Percentiles rank a stretch among this genome's conserved stretches.
phyloP scores from a whole-genome alignment of 2,888 invertebrate genomes.

The Matsumyia berberina region DNA sequence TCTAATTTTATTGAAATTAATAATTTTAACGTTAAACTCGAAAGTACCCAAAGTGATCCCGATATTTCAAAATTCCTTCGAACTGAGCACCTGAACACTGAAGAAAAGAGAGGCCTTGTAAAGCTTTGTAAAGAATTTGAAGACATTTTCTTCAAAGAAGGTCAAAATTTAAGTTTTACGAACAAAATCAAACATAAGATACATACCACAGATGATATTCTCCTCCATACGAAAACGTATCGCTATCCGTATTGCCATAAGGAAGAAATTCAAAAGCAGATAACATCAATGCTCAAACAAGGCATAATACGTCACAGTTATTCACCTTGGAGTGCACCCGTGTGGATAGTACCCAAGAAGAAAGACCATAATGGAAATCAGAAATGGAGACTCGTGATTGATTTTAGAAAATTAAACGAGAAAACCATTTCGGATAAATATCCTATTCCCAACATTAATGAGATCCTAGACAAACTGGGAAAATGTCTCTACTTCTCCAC shows the following conservation, averaged over 20 bases:
- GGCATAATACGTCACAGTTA: slow-evolving; percentile 75
- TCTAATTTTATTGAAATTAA: slow-evolving; percentile 28
- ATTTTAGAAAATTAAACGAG: slow-evolving; percentile 77
- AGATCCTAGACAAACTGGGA: slow-evolving; percentile 80
- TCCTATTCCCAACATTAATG: slow-evolving; percentile 78
- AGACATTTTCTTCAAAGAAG: slow-evolving; percentile 61
- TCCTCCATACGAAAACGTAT: slow-evolving; percentile 16
- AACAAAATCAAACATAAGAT: slow-evolving; percentile 76
- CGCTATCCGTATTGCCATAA: no score
- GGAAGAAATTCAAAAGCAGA: slow-evolving; percentile 21
- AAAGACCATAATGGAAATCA: slow-evolving; percentile 22
- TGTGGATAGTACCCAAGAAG: slow-evolving; percentile 77
- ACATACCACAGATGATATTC: slow-evolving; percentile 49
- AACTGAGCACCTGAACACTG: slow-evolving; percentile 43
- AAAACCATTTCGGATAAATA: slow-evolving; percentile 75
- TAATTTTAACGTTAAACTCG: slow-evolving; percentile 16
- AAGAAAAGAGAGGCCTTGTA: slow-evolving; percentile 47
- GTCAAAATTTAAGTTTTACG: slow-evolving; percentile 63
- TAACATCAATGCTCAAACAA: slow-evolving; percentile 59
- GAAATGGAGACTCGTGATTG: slow-evolving; percentile 77
- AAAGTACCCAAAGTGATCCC: neutral
- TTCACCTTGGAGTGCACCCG: slow-evolving; percentile 76
- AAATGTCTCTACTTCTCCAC: slow-evolving; percentile 79
- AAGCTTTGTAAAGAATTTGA: slow-evolving; percentile 45
- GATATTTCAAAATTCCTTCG: slow-evolving; percentile 33